phyloP scores from a whole-genome alignment of 2,888 invertebrate species.

The Bimastos eiseni region DNA sequence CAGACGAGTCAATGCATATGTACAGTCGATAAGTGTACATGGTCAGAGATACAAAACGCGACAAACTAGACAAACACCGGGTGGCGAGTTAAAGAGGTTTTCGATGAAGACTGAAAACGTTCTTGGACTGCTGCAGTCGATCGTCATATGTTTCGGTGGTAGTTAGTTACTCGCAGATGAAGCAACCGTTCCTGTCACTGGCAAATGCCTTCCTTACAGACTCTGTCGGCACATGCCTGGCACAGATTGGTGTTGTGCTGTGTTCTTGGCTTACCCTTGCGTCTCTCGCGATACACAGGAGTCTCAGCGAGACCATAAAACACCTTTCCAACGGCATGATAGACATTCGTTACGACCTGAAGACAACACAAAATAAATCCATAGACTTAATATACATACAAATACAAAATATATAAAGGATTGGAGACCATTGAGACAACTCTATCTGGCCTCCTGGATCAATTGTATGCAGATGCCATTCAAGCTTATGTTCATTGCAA shows the following conservation, averaged over 20 bases:
- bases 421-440: too few relatives aligned
- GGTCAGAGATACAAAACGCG: neutral
- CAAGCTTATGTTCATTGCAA: too few relatives aligned
- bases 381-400: too few relatives aligned
- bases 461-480: too few relatives aligned
- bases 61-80: neutral
- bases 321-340: slow-evolving; percentile 62
- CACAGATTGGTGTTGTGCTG: slow-evolving; percentile 63
- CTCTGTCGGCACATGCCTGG: slow-evolving; percentile 63
- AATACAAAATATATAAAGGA: too few relatives aligned
- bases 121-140: neutral
- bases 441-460: too few relatives aligned
- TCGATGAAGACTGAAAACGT: neutral
- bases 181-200: neutral
- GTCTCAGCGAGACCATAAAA: slow-evolving; percentile 62
- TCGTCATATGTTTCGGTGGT: neutral
- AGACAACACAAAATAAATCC: slow-evolving; percentile 21
- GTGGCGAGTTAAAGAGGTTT: neutral
- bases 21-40: neutral
- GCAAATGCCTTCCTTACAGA: slow-evolving; percentile 38
- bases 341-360: slow-evolving; percentile 63
- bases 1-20: neutral
- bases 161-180: neutral
- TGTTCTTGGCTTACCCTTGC: slow-evolving; percentile 63
- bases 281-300: slow-evolving; percentile 60